phyloP scores from a whole-genome alignment of 2,888 invertebrate species.

The Metalampra italica region DNA sequence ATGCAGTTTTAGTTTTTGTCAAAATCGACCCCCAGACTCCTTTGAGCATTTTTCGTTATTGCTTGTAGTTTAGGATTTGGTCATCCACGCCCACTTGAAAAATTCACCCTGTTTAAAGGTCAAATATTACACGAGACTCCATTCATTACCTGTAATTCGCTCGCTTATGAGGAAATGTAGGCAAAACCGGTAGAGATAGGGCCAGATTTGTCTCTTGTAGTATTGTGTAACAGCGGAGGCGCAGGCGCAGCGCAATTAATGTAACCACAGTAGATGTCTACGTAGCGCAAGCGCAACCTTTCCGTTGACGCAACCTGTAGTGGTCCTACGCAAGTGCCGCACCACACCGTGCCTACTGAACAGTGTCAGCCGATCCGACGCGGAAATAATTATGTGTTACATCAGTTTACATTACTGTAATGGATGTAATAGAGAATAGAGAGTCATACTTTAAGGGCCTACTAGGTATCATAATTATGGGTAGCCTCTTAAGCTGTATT shows the following conservation, averaged over 20 bases:
- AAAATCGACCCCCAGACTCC: no score
- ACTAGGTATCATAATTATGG: no score
- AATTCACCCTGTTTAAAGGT: no score
- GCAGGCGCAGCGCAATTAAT: constrained; percentile 48
- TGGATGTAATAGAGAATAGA: not conserved
- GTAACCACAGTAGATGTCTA: constrained; percentile 38
- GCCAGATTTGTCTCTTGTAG: not conserved
- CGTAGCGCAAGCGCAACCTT: constrained; percentile 60
- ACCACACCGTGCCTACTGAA: constrained; percentile 26
- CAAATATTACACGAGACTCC: no score
- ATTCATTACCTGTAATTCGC: not conserved
- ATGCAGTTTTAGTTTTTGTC: no score
- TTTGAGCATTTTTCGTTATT: no score
- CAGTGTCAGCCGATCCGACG: constrained; percentile 52
- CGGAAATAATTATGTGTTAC: constrained; percentile 57
- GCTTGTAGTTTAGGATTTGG: no score
- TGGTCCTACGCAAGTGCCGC: constrained; percentile 31
- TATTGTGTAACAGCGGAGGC: constrained; percentile 53
- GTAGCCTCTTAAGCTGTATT: no score
- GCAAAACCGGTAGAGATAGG: not conserved
- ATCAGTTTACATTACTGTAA: constrained; percentile 37
- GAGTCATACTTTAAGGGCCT: no score
- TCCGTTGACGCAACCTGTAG: constrained; percentile 64
- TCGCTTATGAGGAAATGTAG: not conserved
- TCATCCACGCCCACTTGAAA: no score